These are phyloP conservation scores for Calephelis nemesis DNA, from an alignment of 1,140 invertebrate genomes.

Conservation along the genomic window DNA sequence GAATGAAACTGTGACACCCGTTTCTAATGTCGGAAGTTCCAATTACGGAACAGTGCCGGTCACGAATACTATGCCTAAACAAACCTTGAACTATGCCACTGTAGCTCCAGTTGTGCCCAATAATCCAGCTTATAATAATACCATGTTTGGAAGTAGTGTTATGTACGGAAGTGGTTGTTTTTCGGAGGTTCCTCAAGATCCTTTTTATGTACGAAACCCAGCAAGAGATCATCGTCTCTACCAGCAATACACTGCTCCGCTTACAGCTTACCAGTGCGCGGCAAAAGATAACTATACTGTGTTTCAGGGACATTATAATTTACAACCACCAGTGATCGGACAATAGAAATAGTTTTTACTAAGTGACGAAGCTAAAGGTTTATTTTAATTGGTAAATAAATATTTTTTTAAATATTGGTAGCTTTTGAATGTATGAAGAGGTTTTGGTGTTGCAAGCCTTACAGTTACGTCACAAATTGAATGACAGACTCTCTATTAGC, in stretches of 20 bases:
- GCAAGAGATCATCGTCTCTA: conserved; percentile 56
- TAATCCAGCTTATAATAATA: conserved; percentile 38
- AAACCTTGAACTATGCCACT: conserved; percentile 50
- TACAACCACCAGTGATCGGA: conserved; percentile 71
- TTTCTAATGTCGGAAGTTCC: conserved; percentile 48
- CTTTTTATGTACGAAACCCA: conserved; percentile 45
- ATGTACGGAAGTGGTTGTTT: conserved; percentile 51
- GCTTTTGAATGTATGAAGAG: neutral
- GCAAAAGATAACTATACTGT: conserved; percentile 73
- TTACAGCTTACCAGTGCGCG: conserved; percentile 68
- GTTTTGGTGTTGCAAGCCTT: neutral
- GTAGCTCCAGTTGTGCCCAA: conserved; percentile 48
- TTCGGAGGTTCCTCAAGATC: conserved; percentile 54
- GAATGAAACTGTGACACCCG: conserved; percentile 27
- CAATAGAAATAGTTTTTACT: conserved; percentile 42
- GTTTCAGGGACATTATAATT: conserved; percentile 75
- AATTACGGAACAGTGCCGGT: conserved; percentile 61
- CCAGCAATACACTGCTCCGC: conserved; percentile 61
- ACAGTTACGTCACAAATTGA: neutral
- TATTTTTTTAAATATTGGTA: neutral
- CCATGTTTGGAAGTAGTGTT: conserved; percentile 42
- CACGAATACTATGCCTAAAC: conserved; percentile 39
- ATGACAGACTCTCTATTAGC: neutral
- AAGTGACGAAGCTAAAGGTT: too few species aligned
- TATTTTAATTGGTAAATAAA: neutral